Base-by-base conservation (phyloP, 2,888 invertebrate genomes). In the Harpalus rubripes region DNA sequence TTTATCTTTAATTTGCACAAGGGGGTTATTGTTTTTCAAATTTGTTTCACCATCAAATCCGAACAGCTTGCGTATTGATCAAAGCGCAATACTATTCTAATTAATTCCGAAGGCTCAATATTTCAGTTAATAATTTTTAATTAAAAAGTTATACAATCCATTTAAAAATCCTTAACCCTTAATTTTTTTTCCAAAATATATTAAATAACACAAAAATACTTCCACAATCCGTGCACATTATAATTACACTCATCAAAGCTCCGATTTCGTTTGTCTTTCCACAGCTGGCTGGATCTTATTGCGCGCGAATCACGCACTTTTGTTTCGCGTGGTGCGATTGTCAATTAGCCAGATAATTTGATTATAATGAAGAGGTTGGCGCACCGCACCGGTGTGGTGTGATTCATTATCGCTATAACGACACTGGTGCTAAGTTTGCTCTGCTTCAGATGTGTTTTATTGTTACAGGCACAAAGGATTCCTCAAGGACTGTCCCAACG, bases 401-500 rank as follows among this genome's bases (percentile, higher is more conserved):
- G 26, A 78, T 74, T 78, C 78, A 78, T 78, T 58, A 56, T 8
- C 78, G 32, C 78, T 58, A 58, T 76, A 78, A 78, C 56, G 56
- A 58, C 58, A 15, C n/a, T 7, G 56, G 7, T 26, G 44, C 44
- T 2, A 18, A 12, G 12, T 18, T 63, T 2, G 8, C 41, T 56
- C 7, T 58, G 58, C 39, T 78, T 78, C 78, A 78, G 78, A 58
- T 78, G 78, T 78, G 56, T 58, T 78, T 78, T 15, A 78, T 61
- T 80, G 80, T 80, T 80, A 18, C 93, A 97, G 97, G 98, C 97
- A 98, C 93, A 98, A 98, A 94, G 98, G 98, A 90, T 98, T 98
- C 92, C 94, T 98, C 88, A 97, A 98, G 93, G 98, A 98, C 92
- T 98, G 98, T 92, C 98, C 98, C 85, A 97, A 98, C 92, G 98